A percentile compares a stretch with the other conserved stretches of the same genome.
phyloP scores from a whole-genome alignment of 2,888 invertebrate genomes.

The Thera britannica region DNA sequence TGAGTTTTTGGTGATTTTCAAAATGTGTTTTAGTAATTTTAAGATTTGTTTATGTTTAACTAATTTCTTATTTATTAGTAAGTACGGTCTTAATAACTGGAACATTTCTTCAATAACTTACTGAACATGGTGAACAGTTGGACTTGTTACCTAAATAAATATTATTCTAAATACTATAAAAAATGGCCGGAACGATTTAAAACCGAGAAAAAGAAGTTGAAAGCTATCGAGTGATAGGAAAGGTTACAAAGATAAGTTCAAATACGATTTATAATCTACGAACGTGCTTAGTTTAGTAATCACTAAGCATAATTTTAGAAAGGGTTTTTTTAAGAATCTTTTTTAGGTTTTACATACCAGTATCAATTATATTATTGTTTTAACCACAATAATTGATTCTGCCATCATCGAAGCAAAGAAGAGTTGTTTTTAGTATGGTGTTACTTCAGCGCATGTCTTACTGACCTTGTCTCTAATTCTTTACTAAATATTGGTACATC shows the following conservation, averaged over 20 bases:
- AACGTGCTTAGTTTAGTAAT: constrained; percentile 19
- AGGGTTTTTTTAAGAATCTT: constrained; percentile 6
- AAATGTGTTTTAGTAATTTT: no score
- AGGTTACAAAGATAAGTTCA: constrained; percentile 22
- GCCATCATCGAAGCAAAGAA: background rate
- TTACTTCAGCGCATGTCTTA: background rate
- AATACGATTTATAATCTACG: constrained; percentile 20
- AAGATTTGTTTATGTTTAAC: background rate
- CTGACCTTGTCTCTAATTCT: no score
- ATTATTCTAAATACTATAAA: constrained; percentile 72
- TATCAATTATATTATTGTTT: constrained; percentile 7
- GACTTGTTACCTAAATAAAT: constrained; percentile 40
- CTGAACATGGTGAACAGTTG: constrained; percentile 15
- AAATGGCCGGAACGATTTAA: constrained; percentile 81
- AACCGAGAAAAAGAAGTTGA: constrained; percentile 56
- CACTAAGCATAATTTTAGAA: constrained; percentile 25
- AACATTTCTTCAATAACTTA: constrained; percentile 1
- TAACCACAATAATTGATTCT: background rate
- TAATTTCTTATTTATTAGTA: background rate
- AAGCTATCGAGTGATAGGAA: constrained; percentile 22
- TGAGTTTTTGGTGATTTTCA: no score
- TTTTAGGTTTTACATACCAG: constrained; percentile 4
- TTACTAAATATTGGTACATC: no score
- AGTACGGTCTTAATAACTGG: background rate
- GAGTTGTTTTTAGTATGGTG: background rate